A percentile compares a stretch with the other conserved stretches of the same genome.
Evolutionary conservation across 1,140 invertebrate genomes (phyloP).

Genomic region (Penaeus indicus): DNA sequence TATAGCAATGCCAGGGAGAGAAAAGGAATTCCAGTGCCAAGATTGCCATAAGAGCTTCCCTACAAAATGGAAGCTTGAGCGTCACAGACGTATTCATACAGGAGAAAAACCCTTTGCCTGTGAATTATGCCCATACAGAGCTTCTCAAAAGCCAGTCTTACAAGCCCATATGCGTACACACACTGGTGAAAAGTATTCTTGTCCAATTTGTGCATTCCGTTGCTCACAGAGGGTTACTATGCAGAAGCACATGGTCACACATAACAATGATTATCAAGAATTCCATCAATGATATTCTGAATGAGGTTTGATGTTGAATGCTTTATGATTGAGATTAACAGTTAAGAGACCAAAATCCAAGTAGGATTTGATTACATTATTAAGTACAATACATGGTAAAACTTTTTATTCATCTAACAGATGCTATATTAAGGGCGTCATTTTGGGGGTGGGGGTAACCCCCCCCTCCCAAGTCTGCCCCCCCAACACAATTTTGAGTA

Average conservation of each 20-base stretch:
- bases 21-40: constrained; percentile 37
- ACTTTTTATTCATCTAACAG: too few relatives aligned
- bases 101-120: constrained; percentile 59
- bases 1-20: constrained; percentile 24
- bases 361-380: too few relatives aligned
- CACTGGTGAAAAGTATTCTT: constrained; percentile 42
- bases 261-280: constrained; percentile 28
- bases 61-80: constrained; percentile 51
- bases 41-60: constrained; percentile 52
- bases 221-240: constrained; percentile 43
- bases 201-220: constrained; percentile 34
- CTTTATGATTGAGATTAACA: too few relatives aligned
- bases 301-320: too few relatives aligned
- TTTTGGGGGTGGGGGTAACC: too few relatives aligned
- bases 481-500: too few relatives aligned
- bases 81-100: constrained; percentile 41
- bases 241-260: constrained; percentile 20
- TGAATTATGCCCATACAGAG: constrained; percentile 49
- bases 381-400: too few relatives aligned
- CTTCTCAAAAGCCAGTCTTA: constrained; percentile 40
- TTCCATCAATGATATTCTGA: background rate
- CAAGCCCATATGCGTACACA: constrained; percentile 50
- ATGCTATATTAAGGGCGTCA: too few relatives aligned
- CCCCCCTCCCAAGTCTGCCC: too few relatives aligned
- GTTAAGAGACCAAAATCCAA: too few relatives aligned